phyloP scores from a whole-genome alignment of 2,888 invertebrate species.

The Baronia brevicornis region DNA sequence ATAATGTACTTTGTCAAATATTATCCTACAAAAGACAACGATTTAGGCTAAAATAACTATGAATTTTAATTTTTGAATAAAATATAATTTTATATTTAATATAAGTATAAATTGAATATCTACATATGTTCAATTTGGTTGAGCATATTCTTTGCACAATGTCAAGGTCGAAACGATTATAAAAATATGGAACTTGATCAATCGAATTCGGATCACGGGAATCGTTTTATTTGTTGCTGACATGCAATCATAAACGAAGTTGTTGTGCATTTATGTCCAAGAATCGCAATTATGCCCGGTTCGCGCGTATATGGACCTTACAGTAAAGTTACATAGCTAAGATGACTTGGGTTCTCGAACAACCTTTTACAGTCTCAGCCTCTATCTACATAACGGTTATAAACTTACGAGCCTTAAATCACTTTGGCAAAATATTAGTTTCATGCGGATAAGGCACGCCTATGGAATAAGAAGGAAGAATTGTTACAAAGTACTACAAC shows the following conservation, averaged over 20 bases:
- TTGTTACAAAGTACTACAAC: too few species aligned
- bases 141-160: conserved; percentile 32
- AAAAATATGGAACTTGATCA: conserved; percentile 18
- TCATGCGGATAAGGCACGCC: conserved; percentile 14
- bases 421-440: conserved; percentile 28
- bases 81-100: too few species aligned
- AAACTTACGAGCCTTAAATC: conserved; percentile 38
- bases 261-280: conserved; percentile 5
- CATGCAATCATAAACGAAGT: conserved; percentile 11
- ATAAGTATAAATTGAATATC: too few species aligned
- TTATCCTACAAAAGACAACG: too few species aligned
- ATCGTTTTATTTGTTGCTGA: conserved; percentile 5
- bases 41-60: too few species aligned
- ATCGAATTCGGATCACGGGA: conserved; percentile 12
- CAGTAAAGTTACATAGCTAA: conserved; percentile 17
- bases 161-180: conserved; percentile 46
- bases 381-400: conserved; percentile 38
- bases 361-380: conserved; percentile 29
- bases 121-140: too few species aligned
- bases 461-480: conserved; percentile 12
- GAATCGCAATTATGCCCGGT: conserved; percentile 9
- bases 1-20: too few species aligned
- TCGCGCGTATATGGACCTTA: conserved; percentile 16
- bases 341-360: conserved; percentile 9
- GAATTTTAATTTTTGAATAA: too few species aligned